Conservation (phyloP, 2,888 invertebrate genomes). For the Rutpela maculata region DNA sequence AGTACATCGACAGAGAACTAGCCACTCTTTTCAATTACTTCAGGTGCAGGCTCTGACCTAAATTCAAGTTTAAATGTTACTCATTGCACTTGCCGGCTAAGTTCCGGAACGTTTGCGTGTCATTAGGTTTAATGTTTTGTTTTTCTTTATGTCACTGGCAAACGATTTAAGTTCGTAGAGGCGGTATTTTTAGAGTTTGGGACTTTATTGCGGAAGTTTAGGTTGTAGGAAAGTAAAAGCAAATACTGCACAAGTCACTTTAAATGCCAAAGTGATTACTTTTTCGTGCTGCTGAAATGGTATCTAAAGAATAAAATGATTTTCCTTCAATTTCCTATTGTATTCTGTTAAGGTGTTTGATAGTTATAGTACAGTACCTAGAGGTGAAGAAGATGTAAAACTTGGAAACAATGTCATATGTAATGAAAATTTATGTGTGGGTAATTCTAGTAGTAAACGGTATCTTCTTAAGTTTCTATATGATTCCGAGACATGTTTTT, state of each 20-base stretch:
- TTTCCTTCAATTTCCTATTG: not conserved
- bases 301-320: not conserved
- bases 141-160: conserved; percentile 2
- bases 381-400: too few relatives aligned
- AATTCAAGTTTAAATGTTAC: conserved; percentile 2
- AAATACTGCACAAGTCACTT: conserved; percentile 1
- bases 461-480: too few relatives aligned
- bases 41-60: not conserved
- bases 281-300: not conserved
- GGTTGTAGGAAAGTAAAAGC: not conserved
- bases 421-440: too few relatives aligned
- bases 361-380: too few relatives aligned
- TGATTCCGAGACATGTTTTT: too few relatives aligned
- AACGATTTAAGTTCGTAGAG: not conserved
- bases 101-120: not conserved
- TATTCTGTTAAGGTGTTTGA: not conserved
- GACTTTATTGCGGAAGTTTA: not conserved
- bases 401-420: too few relatives aligned
- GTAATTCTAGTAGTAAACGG: too few relatives aligned
- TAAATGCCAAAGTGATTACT: not conserved
- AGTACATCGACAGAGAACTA: not conserved
- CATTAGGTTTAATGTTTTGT: conserved; percentile 4
- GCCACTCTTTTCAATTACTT: not conserved
- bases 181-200: not conserved
- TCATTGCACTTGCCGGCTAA: not conserved